Conservation (phyloP, 2,888 invertebrate species). For the Chelonus formosanus region DNA sequence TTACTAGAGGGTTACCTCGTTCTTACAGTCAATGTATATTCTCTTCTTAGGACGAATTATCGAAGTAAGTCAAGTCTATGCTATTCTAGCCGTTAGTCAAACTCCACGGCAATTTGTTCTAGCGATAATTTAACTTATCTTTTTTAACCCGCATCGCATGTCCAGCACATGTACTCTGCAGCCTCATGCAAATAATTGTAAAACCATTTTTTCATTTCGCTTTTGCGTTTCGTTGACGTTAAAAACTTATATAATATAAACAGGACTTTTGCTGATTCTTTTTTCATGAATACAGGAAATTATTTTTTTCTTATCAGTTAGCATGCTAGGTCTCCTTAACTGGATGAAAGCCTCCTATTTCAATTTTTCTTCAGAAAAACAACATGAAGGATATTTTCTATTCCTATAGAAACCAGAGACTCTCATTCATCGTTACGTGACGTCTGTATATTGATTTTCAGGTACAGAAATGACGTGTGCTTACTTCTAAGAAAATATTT, state of each 20-base stretch:
- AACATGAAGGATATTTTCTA: background rate
- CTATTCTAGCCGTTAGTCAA: background rate
- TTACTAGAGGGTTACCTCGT: slow-evolving; percentile 32
- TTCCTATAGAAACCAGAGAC: too few relatives aligned
- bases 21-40: background rate
- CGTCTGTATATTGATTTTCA: slow-evolving; percentile 11
- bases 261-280: background rate
- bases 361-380: slow-evolving; percentile 8
- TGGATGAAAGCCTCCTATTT: background rate
- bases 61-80: slow-evolving; percentile 16
- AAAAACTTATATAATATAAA: background rate
- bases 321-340: slow-evolving; percentile 5
- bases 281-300: background rate
- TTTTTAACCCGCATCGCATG: slow-evolving; percentile 5
- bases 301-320: too few relatives aligned
- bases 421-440: background rate
- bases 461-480: slow-evolving; percentile 11
- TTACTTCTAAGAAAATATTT: slow-evolving; percentile 12
- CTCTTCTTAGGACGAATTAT: slow-evolving; percentile 19
- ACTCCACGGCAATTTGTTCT: slow-evolving; percentile 20
- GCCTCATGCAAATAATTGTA: slow-evolving; percentile 13
- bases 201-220: slow-evolving; percentile 14
- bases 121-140: slow-evolving; percentile 12
- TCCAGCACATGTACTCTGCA: slow-evolving; percentile 1
- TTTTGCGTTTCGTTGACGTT: background rate